phyloP scores from a whole-genome alignment of 2,888 invertebrate species.

The Cosmopolites sordidus region DNA sequence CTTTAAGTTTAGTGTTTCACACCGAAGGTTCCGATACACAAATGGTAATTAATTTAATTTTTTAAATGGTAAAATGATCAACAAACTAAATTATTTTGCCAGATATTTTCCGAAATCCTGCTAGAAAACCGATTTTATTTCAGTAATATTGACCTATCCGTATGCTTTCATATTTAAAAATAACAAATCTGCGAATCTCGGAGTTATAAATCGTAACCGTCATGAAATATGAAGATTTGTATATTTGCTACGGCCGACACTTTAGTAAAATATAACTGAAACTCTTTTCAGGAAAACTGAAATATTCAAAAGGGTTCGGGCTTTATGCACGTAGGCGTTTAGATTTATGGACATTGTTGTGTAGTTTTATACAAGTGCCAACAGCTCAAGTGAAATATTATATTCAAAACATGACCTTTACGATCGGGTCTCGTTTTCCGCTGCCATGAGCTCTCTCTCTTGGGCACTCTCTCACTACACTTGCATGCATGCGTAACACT shows the following conservation, averaged over 20 bases:
- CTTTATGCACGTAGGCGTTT: constrained; percentile 36
- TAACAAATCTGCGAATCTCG: constrained; percentile 15
- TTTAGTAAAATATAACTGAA: constrained; percentile 27
- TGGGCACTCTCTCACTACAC: too few relatives aligned
- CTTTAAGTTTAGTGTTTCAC: too few relatives aligned
- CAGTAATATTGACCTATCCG: too few relatives aligned
- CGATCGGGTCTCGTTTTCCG: neutral
- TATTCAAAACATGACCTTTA: constrained; percentile 39
- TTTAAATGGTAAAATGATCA: too few relatives aligned
- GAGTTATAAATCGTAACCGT: constrained; percentile 18
- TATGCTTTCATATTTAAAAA: constrained; percentile 13
- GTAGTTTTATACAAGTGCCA: constrained; percentile 39
- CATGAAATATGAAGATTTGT: constrained; percentile 28
- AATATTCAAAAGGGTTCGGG: constrained; percentile 33
- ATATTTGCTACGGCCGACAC: constrained; percentile 28
- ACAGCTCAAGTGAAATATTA: constrained; percentile 41
- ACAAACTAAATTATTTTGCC: too few relatives aligned
- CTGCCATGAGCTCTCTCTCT: too few relatives aligned
- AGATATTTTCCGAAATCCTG: too few relatives aligned
- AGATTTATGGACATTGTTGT: constrained; percentile 38
- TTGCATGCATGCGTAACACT: too few relatives aligned
- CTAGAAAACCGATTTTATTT: too few relatives aligned
- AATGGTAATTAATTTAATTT: too few relatives aligned
- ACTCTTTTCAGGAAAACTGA: constrained; percentile 28
- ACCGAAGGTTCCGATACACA: too few relatives aligned